Conservation (phyloP, 2,797 vertebrate species). For the Phoxinus dragarum region DNA sequence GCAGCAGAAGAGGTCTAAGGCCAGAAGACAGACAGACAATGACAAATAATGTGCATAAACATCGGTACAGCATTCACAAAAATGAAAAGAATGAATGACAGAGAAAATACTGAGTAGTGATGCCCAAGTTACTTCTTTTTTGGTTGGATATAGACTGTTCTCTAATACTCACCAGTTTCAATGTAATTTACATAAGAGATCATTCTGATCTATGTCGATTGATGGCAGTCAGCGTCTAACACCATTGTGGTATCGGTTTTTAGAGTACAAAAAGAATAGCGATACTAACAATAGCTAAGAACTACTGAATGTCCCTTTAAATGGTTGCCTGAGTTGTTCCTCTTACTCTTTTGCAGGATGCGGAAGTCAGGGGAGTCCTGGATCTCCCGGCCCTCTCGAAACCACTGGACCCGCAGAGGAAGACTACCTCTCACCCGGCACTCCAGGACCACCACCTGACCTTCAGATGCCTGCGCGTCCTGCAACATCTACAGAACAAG, state of each 20-base stretch:
- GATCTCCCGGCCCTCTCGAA: conserved; percentile 90
- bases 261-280: neutral
- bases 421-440: conserved; percentile 88
- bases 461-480: conserved; percentile 86
- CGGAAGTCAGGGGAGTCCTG: conserved; percentile 96
- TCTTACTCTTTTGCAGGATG: conserved; percentile 97
- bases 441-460: conserved; percentile 94
- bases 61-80: no score
- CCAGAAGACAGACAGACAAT: no score
- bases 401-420: conserved; percentile 89
- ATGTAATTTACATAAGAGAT: neutral
- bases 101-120: no score
- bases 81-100: no score
- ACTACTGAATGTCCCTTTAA: neutral
- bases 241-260: neutral
- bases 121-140: no score
- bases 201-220: neutral
- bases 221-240: neutral
- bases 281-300: neutral
- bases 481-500: conserved; percentile 83
- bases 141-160: no score
- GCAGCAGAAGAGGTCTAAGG: no score
- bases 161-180: neutral
- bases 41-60: no score
- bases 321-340: neutral